Percentiles rank a stretch among this genome's conserved stretches.
phyloP scores from a whole-genome alignment of 1,140 invertebrate genomes.

The Planococcus citri region DNA sequence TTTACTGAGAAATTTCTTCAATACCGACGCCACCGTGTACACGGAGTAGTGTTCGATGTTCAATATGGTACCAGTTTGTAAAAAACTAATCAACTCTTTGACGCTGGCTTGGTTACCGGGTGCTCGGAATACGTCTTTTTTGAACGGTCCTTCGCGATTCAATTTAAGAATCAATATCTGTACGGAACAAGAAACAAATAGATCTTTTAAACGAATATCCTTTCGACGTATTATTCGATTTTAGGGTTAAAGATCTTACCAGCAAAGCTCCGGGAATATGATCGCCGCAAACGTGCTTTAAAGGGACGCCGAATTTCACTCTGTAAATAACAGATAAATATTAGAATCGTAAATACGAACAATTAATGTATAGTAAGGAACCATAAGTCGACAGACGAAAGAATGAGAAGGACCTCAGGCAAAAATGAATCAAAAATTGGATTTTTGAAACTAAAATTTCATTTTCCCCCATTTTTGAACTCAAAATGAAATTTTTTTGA shows the following conservation, averaged over 20 bases:
- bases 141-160: slow-evolving; percentile 84
- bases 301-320: slow-evolving; percentile 81
- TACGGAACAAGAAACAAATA: slow-evolving; percentile 26
- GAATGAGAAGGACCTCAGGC: too few species aligned
- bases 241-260: slow-evolving; percentile 41
- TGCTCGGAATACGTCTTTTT: slow-evolving; percentile 86
- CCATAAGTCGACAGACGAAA: not conserved
- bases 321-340: slow-evolving; percentile 33
- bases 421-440: too few species aligned
- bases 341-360: too few species aligned
- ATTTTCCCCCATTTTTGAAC: too few species aligned
- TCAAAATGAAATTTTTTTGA: too few species aligned
- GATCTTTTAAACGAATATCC: not conserved
- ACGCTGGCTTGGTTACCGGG: slow-evolving; percentile 89
- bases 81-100: slow-evolving; percentile 90
- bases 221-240: not conserved
- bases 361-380: not conserved
- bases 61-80: slow-evolving; percentile 87
- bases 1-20: slow-evolving; percentile 96
- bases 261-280: slow-evolving; percentile 81
- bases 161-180: slow-evolving; percentile 82
- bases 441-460: too few species aligned
- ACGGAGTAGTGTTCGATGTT: slow-evolving; percentile 96
- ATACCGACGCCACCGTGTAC: slow-evolving; percentile 93
- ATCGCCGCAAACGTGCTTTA: slow-evolving; percentile 83